phyloP scores from a whole-genome alignment of 2,113 vertebrate genomes.

The Loxodonta africana region DNA sequence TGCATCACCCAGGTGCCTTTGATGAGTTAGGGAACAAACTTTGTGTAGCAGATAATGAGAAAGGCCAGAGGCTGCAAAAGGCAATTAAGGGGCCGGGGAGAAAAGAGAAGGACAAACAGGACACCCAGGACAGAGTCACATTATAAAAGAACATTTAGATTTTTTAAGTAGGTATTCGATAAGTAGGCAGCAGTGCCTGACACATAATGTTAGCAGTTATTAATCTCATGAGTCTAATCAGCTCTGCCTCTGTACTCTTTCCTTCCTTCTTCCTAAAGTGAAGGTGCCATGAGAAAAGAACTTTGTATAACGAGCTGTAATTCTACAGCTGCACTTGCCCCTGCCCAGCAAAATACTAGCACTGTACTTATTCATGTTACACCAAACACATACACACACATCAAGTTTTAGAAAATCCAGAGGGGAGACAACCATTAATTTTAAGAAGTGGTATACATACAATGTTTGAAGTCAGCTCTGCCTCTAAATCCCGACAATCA shows the following conservation, averaged over 20 bases:
- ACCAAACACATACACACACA: neutral
- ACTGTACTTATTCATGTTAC: neutral
- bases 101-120: neutral
- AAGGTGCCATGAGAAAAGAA: conserved; percentile 39
- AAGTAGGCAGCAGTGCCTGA: neutral
- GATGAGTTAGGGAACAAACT: neutral
- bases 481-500: neutral
- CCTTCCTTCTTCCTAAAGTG: conserved; percentile 22
- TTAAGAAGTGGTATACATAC: neutral
- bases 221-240: neutral
- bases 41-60: neutral
- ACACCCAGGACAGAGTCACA: neutral
- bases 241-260: neutral
- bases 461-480: conserved; percentile 8
- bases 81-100: neutral
- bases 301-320: neutral
- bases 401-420: neutral
- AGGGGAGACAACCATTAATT: neutral
- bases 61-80: neutral
- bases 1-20: neutral
- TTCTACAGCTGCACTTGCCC: neutral
- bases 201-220: neutral
- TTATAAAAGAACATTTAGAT: neutral
- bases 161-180: neutral
- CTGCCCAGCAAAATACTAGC: neutral